Conservation (phyloP, 1,140 invertebrate genomes). For the Psix sp. region DNA sequence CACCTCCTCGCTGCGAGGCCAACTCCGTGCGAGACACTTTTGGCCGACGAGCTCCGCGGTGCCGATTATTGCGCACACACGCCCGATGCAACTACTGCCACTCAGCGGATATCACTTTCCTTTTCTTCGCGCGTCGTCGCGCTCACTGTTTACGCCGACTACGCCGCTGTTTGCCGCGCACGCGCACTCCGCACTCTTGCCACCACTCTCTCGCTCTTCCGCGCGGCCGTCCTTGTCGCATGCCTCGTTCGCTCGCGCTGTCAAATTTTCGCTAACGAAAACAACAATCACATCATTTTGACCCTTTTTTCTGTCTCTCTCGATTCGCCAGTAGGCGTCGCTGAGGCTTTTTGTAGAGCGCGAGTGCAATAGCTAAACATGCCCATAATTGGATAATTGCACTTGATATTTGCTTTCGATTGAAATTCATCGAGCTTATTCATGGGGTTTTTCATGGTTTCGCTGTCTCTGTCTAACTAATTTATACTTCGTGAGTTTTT, state of each 20-base stretch:
- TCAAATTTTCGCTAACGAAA: not conserved
- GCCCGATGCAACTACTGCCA: conserved; percentile 23
- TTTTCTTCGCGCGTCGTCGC: conserved; percentile 42
- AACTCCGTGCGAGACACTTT: too few species aligned
- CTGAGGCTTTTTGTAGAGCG: too few species aligned
- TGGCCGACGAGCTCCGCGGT: not conserved
- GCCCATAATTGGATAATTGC: too few species aligned
- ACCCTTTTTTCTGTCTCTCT: too few species aligned
- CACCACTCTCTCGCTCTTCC: conserved; percentile 1
- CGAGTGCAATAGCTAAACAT: too few species aligned
- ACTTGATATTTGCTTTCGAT: too few species aligned
- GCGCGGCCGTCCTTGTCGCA: conserved; percentile 1
- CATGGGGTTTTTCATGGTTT: too few species aligned
- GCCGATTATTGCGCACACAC: conserved; percentile 28
- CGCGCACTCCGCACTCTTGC: conserved; percentile 11
- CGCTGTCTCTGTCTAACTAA: too few species aligned
- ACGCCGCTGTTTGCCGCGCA: conserved; percentile 11
- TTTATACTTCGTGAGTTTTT: too few species aligned
- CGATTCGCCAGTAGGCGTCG: too few species aligned
- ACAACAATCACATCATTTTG: too few species aligned
- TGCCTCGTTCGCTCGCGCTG: not conserved
- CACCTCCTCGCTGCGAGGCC: not conserved
- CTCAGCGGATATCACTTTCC: conserved; percentile 33
- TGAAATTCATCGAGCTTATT: too few species aligned
- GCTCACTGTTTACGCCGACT: conserved; percentile 38